phyloP scores from a whole-genome alignment of 1,140 invertebrate species.

The Globodera rostochiensis region DNA sequence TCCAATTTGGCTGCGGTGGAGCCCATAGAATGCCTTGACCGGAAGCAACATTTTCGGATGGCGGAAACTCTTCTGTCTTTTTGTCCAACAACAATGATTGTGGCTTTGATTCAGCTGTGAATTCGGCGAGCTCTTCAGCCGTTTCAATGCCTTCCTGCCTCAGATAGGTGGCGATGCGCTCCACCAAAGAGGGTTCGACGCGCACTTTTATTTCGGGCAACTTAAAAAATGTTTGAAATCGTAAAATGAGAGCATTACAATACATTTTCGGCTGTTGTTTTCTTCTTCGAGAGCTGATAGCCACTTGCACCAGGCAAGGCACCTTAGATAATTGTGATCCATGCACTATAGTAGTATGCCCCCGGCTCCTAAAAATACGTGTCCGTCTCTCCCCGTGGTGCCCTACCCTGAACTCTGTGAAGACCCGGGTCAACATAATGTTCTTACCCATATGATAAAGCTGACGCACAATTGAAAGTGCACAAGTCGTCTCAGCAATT shows the following conservation, averaged over 20 bases:
- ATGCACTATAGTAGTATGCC: background rate
- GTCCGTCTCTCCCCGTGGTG: too few relatives aligned
- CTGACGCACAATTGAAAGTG: slow-evolving; percentile 88
- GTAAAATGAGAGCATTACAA: background rate
- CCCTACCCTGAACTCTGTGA: too few relatives aligned
- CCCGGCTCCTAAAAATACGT: too few relatives aligned
- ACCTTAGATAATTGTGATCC: slow-evolving; percentile 1
- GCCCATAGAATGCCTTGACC: slow-evolving; percentile 88
- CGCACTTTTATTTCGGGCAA: slow-evolving; percentile 49
- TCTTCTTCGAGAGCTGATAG: slow-evolving; percentile 75
- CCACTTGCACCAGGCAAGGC: slow-evolving; percentile 70
- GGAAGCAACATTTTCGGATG: slow-evolving; percentile 67
- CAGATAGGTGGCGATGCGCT: slow-evolving; percentile 42
- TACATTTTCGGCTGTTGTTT: slow-evolving; percentile 72
- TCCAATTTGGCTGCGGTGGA: slow-evolving; percentile 91
- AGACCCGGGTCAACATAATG: background rate
- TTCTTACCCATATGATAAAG: slow-evolving; percentile 81
- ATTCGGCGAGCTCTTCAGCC: slow-evolving; percentile 14
- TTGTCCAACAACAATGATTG: slow-evolving; percentile 71
- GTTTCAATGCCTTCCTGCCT: slow-evolving; percentile 29
- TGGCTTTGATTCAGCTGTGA: slow-evolving; percentile 45
- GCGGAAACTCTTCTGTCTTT: slow-evolving; percentile 71
- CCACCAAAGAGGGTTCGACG: slow-evolving; percentile 36
- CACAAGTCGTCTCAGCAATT: slow-evolving; percentile 91
- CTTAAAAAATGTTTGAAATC: slow-evolving; percentile 37